phyloP scores from a whole-genome alignment of 2,113 vertebrate species.

The Oreochromis spilurus region DNA sequence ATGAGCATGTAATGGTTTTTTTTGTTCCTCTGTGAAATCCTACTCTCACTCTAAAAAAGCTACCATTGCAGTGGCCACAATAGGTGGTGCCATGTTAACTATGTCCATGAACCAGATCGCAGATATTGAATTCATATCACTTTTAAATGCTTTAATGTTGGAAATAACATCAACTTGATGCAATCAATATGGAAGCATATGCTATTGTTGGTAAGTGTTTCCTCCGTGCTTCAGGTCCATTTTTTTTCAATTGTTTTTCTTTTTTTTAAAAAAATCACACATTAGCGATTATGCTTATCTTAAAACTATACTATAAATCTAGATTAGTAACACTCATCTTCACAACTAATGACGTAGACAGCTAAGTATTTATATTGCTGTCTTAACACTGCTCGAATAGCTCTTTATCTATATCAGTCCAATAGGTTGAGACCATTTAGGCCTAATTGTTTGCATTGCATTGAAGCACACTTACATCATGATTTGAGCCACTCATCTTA shows the following conservation, averaged over 20 bases:
- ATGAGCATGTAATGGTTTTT: background rate
- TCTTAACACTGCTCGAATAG: background rate
- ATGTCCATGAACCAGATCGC: background rate
- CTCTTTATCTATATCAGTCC: background rate
- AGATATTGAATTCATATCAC: background rate
- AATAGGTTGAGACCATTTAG: background rate
- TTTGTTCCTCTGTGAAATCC: background rate
- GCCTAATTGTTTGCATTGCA: background rate
- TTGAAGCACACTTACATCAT: background rate
- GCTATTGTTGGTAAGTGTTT: background rate
- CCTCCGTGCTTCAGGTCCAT: background rate
- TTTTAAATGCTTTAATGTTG: rapidly evolving
- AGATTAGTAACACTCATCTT: background rate
- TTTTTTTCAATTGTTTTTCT: rapidly evolving
- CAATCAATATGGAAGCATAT: background rate
- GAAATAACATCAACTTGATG: background rate
- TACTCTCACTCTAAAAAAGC: rapidly evolving
- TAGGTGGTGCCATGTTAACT: background rate
- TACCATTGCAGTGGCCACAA: background rate
- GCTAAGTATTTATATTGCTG: background rate
- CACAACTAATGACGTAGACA: background rate
- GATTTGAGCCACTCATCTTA: background rate
- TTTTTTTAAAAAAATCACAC: background rate
- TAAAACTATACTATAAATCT: background rate
- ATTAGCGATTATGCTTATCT: background rate